Evolutionary conservation across 2,888 invertebrate genomes (phyloP).

Genomic region (Clepsis dumicolana): DNA sequence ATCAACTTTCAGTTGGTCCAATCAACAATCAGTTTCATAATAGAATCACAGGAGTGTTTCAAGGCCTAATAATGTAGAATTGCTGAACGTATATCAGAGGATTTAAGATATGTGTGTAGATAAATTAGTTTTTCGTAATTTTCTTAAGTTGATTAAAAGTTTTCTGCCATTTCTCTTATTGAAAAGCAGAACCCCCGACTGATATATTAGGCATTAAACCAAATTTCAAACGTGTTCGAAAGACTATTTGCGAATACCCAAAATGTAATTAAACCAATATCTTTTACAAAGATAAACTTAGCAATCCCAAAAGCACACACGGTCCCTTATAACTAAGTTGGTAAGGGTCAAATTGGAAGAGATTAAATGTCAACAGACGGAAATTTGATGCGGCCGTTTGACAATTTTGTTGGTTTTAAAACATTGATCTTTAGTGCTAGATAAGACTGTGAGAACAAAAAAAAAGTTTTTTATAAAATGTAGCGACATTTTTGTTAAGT

Average conservation of each 20-base stretch:
- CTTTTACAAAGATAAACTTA: constrained; percentile 23
- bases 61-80: too few species aligned
- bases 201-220: neutral
- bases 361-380: constrained; percentile 30
- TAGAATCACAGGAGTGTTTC: too few species aligned
- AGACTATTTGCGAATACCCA: constrained; percentile 18
- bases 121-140: too few species aligned
- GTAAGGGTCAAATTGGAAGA: constrained; percentile 33
- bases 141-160: too few species aligned
- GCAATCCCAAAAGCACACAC: constrained; percentile 5
- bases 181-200: neutral
- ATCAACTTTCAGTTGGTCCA: too few species aligned
- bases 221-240: constrained; percentile 12
- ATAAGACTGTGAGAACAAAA: neutral
- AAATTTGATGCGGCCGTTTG: neutral
- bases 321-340: constrained; percentile 34
- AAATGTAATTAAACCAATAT: constrained; percentile 37
- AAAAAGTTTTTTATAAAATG: too few species aligned
- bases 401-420: constrained; percentile 21
- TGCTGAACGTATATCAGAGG: too few species aligned
- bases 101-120: too few species aligned
- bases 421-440: neutral
- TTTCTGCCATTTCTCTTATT: neutral
- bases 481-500: too few species aligned
- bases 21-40: too few species aligned